Evolutionary conservation across 2,888 invertebrate species (phyloP), one percentile per base, ranked within the genome.

Genomic region (Autographa gamma): DNA sequence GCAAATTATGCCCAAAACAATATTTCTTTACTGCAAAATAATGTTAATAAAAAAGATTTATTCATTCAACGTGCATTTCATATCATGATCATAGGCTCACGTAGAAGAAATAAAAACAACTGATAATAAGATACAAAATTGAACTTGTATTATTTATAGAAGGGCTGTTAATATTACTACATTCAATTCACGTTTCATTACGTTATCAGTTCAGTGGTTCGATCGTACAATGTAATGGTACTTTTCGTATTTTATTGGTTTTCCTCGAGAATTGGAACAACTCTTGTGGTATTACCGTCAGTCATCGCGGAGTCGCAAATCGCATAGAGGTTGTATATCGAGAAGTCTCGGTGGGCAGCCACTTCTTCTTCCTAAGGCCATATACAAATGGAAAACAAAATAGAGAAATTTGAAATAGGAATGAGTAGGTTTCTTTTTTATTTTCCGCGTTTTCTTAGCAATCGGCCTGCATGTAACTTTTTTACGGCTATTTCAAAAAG

Each of bases 281-380:
- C 82, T 84, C 86, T 89, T 86, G 83, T 87, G 86, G 86, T 86
- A 86, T 88, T 83, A 83, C 84, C 85, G 85, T 88, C 87, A 86
- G 82, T 89, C 87, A 88, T 86, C 66, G 67, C 71, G 74, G 85
- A 86, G 80, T 84, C 80, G 74, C 58, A 31, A 63, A 0, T 71
- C 56, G 66, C 68, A 76, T 59, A 67, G 63, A 62, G 71, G 63
- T 61, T 43, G 69, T 64, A 41, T 75, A 66, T 48, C 65, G 77
- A 77, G 73, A 76, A 60, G 60, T 74, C 71, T 77, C 70, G 61
- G 56, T 69, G 73, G 75, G 64, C 54, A 71, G 65, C 58, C 72
- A 66, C 56, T 73, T 63, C 64, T 70, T 59, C 48, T 34, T 32
- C 31, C 18, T 76, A 58, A 82, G 77, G 84, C 34, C n/a, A 63